phyloP scores from a whole-genome alignment of 2,797 vertebrate species.

The Varecia variegata region DNA sequence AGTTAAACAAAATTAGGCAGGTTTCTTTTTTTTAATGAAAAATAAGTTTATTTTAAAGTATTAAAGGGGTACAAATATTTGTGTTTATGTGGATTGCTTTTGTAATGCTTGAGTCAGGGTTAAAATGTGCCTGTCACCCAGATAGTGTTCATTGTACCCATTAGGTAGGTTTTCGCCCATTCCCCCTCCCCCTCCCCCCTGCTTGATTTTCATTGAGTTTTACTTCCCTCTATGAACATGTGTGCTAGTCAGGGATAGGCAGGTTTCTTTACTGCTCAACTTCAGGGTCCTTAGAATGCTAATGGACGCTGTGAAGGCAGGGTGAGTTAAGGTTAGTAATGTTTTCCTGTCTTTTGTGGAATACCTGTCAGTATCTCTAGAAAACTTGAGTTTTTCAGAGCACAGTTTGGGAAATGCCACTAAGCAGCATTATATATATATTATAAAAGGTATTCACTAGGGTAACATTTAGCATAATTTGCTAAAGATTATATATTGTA shows the following conservation, averaged over 20 bases:
- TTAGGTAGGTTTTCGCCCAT: no score
- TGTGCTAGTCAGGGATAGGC: not conserved
- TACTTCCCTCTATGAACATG: no score
- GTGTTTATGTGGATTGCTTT: no score
- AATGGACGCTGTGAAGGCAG: not conserved
- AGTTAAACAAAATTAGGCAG: not conserved
- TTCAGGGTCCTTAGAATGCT: not conserved
- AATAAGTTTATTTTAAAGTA: no score
- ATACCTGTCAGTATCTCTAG: not conserved
- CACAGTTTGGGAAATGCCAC: not conserved
- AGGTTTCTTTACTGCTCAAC: not conserved
- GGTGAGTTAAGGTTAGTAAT: not conserved
- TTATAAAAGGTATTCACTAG: not conserved
- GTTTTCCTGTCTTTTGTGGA: not conserved
- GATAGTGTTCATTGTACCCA: no score
- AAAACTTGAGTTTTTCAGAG: not conserved
- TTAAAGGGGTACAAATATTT: no score
- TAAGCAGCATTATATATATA: not conserved
- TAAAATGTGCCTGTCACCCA: no score
- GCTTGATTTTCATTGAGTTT: no score
- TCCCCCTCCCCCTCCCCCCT: no score
- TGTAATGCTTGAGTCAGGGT: no score
- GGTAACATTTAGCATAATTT: not conserved
- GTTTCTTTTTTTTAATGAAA: not conserved
- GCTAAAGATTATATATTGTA: not conserved